phyloP scores from a whole-genome alignment of 2,797 vertebrate genomes.

The Gymnopithys bicolor region DNA sequence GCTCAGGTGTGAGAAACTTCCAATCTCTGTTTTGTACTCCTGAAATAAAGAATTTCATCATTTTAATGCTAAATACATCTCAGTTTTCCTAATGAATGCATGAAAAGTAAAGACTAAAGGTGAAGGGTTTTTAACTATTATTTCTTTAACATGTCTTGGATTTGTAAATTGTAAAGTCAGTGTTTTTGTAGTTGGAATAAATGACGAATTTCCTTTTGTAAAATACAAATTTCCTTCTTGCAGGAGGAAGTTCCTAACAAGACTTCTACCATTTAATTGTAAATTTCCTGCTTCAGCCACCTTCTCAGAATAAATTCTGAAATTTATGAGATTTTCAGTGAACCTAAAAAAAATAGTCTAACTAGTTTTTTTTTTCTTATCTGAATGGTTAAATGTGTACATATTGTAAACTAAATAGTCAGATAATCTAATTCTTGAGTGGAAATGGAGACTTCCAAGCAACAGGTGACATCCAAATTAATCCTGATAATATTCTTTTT shows the following conservation, averaged over 20 bases:
- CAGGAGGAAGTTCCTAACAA: background rate
- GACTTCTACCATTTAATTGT: background rate
- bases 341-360: background rate
- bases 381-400: background rate
- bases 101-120: background rate
- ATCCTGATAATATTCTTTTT: background rate
- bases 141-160: background rate
- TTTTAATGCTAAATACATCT: background rate
- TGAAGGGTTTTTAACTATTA: background rate
- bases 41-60: background rate
- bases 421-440: background rate
- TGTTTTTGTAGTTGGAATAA: background rate
- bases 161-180: background rate
- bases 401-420: background rate
- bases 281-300: background rate
- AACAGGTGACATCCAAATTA: background rate
- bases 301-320: background rate
- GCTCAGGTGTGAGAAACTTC: background rate
- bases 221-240: background rate
- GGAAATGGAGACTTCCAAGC: background rate
- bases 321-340: background rate
- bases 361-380: background rate
- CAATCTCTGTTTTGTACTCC: background rate
- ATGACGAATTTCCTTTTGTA: background rate
- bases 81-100: background rate